Evolutionary conservation across 2,797 vertebrate genomes (phyloP), one percentile per base, ranked within the genome.

Genomic region (Trachurus trachurus): DNA sequence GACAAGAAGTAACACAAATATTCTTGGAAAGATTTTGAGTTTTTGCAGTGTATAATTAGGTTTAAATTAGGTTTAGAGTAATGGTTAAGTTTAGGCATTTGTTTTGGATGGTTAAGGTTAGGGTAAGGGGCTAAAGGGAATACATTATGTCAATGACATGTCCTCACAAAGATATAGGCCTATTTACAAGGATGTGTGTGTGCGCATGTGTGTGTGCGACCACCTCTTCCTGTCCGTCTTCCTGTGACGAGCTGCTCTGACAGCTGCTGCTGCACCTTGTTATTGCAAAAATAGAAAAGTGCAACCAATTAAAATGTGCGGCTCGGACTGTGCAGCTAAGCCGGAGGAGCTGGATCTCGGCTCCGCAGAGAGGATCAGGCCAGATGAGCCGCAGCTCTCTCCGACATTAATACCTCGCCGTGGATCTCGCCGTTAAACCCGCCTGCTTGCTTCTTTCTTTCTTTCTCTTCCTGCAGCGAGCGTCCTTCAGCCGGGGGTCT

Each of bases 261-360:
- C 85, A 70, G 82, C 78, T 64, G 63, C 80, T 16, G 40, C 71
- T n/a, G 59, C 47, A 45, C 22, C 68, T 80, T 78, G 83, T 89
- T 89, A 79, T 47, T 76, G 80, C 60, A 58, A 68, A 85, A 75
- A 64, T 73, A 26, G n/a, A 80, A 83, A 83, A 88, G 82, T 62
- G 76, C 39, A 83, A 79, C 89, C 86, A 91, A 88, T 91, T 89
- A 89, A 59, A 54, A 82, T 76, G 61, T 40, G 68, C 67, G 37
- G 83, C 72, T 70, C 66, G 67, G 76, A 80, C 73, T 78, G 31
- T 2, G 17, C 72, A 6, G 75, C 50, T 86, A 86, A 87, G 83
- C 89, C 67, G 29, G 0, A n/a, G n/a, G n/a, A n/a, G 47, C 71
- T 34, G 74, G 13, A 81, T 87, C 82, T 45, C 1, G 1, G 29